Evolutionary conservation across 2,113 vertebrate genomes (phyloP).

Genomic region (Columbina picui): DNA sequence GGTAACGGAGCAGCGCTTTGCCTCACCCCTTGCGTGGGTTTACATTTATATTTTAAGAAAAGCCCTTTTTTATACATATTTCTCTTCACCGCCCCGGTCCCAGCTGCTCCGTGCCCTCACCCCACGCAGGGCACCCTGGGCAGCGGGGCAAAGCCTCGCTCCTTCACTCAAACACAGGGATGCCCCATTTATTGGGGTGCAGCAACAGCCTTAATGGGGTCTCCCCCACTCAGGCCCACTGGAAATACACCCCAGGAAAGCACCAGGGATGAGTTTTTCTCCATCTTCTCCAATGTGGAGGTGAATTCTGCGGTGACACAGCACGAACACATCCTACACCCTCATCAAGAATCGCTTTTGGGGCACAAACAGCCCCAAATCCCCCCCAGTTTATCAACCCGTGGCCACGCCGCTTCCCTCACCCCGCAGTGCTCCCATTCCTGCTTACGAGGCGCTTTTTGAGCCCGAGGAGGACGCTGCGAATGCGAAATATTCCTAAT

Average conservation of each 20-base stretch:
- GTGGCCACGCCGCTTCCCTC: not conserved
- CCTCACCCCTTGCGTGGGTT: not conserved
- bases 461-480: not conserved
- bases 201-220: rapidly evolving
- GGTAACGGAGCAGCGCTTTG: not conserved
- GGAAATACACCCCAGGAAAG: not conserved
- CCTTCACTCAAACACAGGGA: not conserved
- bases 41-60: too few species aligned
- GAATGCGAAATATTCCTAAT: not conserved
- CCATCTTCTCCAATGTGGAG: not conserved
- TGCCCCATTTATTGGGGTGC: rapidly evolving
- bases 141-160: too few species aligned
- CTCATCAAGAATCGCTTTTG: rapidly evolving
- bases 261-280: rapidly evolving
- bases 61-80: rapidly evolving
- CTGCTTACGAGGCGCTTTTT: not conserved
- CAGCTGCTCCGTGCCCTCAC: not conserved
- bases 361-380: not conserved
- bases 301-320: too few species aligned
- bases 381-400: not conserved
- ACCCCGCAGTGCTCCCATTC: not conserved
- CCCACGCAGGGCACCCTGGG: too few species aligned
- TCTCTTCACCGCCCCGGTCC: not conserved
- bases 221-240: rapidly evolving
- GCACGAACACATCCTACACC: too few species aligned